A percentile compares a stretch with the other conserved stretches of the same genome.
Evolutionary conservation across 2,797 vertebrate species (phyloP).

Genomic region (Gymnoscopelus braueri): DNA sequence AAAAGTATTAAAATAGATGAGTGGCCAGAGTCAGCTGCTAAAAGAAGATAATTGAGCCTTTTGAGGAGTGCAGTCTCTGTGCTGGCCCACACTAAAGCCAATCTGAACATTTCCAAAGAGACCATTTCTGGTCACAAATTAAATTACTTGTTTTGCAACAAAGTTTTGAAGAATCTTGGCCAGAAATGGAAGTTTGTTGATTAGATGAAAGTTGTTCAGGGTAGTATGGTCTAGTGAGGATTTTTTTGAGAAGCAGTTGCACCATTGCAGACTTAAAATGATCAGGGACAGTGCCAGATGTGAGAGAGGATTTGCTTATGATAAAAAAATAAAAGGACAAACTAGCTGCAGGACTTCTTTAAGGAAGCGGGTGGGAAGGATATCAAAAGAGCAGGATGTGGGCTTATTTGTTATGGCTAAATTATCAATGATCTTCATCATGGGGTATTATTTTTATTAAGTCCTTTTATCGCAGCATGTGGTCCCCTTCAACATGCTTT

Average conservation of each 20-base stretch:
- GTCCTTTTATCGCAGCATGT: conserved; percentile 25
- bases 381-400: not conserved
- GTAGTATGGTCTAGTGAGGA: not conserved
- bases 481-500: conserved; percentile 23
- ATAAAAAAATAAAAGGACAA: not conserved
- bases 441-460: conserved; percentile 6
- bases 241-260: not conserved
- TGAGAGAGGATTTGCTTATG: not conserved
- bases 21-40: no score
- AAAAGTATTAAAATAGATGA: no score
- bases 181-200: not conserved
- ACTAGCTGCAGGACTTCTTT: conserved; percentile 3
- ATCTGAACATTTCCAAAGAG: no score
- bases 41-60: no score
- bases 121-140: no score
- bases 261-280: conserved; percentile 1
- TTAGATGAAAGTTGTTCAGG: not conserved
- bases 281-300: not conserved
- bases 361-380: not conserved
- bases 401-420: conserved; percentile 24
- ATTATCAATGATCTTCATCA: conserved; percentile 40
- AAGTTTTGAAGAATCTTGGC: no score
- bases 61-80: no score
- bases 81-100: no score
- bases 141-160: no score